phyloP scores from a whole-genome alignment of 2,113 vertebrate species.

The Electrona antarctica region DNA sequence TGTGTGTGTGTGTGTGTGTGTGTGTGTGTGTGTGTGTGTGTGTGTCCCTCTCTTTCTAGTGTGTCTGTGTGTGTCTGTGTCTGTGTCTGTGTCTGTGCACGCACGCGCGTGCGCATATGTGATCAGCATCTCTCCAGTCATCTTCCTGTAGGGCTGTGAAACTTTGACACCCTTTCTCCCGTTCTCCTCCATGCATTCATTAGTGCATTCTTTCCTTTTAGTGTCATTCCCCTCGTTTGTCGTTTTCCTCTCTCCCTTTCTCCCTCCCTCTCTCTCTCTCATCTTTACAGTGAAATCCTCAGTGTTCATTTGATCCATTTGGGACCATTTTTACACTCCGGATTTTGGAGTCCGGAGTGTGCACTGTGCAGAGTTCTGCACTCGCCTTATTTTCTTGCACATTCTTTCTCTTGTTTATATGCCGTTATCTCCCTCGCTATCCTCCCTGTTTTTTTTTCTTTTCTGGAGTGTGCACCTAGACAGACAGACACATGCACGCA shows the following conservation, averaged over 20 bases:
- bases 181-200: not conserved
- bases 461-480: slow-evolving; percentile 16
- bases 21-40: not conserved
- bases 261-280: not conserved
- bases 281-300: not conserved
- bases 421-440: slow-evolving; percentile 23
- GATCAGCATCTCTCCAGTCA: not conserved
- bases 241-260: not conserved
- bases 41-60: no score
- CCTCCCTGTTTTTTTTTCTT: slow-evolving; percentile 18
- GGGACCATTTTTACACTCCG: not conserved
- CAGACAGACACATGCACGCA: not conserved
- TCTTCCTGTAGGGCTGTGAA: not conserved
- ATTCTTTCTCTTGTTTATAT: slow-evolving; percentile 31
- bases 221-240: not conserved
- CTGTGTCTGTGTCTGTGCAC: not conserved
- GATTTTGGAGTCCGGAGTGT: no score
- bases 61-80: not conserved
- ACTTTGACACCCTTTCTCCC: slow-evolving; percentile 4
- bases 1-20: not conserved
- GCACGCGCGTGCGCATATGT: not conserved
- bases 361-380: no score
- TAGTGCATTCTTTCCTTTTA: not conserved
- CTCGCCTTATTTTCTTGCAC: slow-evolving; percentile 8
- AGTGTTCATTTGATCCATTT: no score